Evolutionary conservation across 2,113 vertebrate species (phyloP).

Genomic region (Tiliqua scincoides): DNA sequence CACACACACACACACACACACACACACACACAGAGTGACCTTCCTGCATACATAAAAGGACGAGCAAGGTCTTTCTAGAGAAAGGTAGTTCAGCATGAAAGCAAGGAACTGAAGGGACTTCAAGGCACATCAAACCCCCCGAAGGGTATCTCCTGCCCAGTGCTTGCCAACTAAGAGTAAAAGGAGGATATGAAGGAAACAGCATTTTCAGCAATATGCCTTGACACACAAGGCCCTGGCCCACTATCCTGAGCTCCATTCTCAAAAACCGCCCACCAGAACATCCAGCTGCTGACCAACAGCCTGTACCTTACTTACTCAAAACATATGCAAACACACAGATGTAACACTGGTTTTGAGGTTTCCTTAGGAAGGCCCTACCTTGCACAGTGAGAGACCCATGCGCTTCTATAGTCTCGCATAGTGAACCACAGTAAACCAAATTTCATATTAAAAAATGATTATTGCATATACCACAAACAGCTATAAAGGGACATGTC

Average conservation of each 20-base stretch:
- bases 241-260: too few species aligned
- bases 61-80: background rate
- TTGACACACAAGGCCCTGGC: background rate
- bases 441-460: background rate
- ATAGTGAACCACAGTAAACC: background rate
- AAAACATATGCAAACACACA: background rate
- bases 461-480: background rate
- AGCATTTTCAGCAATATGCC: background rate
- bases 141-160: background rate
- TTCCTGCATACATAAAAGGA: too few species aligned
- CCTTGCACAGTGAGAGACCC: background rate
- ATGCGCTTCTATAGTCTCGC: background rate
- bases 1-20: too few species aligned
- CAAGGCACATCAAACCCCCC: background rate
- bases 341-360: background rate
- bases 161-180: background rate
- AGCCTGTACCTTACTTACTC: background rate
- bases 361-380: too few species aligned
- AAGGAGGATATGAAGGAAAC: background rate
- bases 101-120: background rate
- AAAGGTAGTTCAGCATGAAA: too few species aligned
- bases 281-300: background rate
- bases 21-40: too few species aligned
- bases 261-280: too few species aligned
- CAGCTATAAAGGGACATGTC: background rate